phyloP scores from a whole-genome alignment of 2,113 vertebrate species.

The Phaethon lepturus region DNA sequence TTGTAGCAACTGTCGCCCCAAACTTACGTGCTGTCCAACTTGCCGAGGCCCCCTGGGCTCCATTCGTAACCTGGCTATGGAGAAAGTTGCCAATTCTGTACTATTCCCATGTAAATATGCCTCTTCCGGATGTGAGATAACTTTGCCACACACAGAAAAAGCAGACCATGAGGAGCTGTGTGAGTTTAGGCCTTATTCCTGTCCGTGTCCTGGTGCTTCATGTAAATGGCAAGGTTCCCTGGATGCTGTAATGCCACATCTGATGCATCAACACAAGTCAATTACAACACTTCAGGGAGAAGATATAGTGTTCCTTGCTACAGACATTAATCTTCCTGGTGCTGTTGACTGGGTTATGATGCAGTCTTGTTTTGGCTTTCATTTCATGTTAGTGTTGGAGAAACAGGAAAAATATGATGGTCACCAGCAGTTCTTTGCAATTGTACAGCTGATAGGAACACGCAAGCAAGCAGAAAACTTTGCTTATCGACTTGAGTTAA shows the following conservation, averaged over 20 bases:
- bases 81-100: conserved; percentile 99
- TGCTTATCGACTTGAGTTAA: conserved; percentile 96
- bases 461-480: conserved; percentile 99
- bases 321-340: conserved; percentile 98
- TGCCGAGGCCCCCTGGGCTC: conserved; percentile 96
- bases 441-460: conserved; percentile 98
- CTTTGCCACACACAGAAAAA: conserved; percentile 97
- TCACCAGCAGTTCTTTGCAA: conserved; percentile 99
- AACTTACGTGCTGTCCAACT: conserved; percentile 98
- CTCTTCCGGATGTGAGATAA: conserved; percentile 97
- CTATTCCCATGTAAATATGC: conserved; percentile 99
- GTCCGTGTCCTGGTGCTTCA: conserved; percentile 95
- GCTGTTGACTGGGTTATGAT: conserved; percentile 99
- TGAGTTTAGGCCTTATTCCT: conserved; percentile 97
- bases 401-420: conserved; percentile 99
- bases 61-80: conserved; percentile 99
- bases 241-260: conserved; percentile 98
- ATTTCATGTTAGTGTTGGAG: conserved; percentile 99
- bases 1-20: conserved; percentile 98
- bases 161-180: conserved; percentile 98
- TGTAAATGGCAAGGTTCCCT: conserved; percentile 99
- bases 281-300: conserved; percentile 99
- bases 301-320: conserved; percentile 98
- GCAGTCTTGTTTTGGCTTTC: conserved; percentile 99
- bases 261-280: conserved; percentile 99